These are phyloP conservation scores for Ophion costatus DNA, from an alignment of 2,888 invertebrate genomes.

Conservation along the genomic window DNA sequence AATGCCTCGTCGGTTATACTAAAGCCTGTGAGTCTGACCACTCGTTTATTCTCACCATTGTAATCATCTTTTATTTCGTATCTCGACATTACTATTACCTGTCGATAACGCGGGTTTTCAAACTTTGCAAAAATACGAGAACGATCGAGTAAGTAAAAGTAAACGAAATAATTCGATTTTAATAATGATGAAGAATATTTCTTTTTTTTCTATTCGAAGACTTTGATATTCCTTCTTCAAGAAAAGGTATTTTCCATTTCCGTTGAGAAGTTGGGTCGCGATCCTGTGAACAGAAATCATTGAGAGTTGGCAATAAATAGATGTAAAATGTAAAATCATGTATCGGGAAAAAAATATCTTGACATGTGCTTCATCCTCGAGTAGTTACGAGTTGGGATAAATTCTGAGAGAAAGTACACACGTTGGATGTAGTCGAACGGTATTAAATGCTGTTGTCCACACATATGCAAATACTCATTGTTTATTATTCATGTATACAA, in stretches of 20 bases:
- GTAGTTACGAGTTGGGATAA: background rate
- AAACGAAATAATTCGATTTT: constrained; percentile 5
- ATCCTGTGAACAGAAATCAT: constrained; percentile 35
- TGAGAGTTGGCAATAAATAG: background rate
- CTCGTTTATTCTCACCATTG: constrained; percentile 74
- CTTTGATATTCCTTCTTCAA: constrained; percentile 33
- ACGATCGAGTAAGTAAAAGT: constrained; percentile 15
- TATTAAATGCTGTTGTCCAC: background rate
- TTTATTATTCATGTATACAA: constrained; percentile 27
- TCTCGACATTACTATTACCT: constrained; percentile 72
- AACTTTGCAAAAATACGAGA: constrained; percentile 14
- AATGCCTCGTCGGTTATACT: constrained; percentile 71
- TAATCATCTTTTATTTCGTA: constrained; percentile 78
- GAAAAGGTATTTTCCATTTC: constrained; percentile 72
- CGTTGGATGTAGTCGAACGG: constrained; percentile 5
- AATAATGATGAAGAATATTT: constrained; percentile 25
- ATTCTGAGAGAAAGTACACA: constrained; percentile 29
- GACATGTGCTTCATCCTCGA: constrained; percentile 4
- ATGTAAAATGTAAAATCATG: background rate
- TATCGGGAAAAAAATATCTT: background rate
- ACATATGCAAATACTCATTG: background rate
- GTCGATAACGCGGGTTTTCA: background rate
- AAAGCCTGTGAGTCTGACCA: constrained; percentile 79
- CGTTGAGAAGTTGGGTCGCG: constrained; percentile 37
- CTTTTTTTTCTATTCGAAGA: constrained; percentile 16